A percentile compares a stretch with the other conserved stretches of the same genome.
These are phyloP conservation scores for Leptatherina wallacei DNA, from an alignment of 2,797 vertebrate genomes.

Conservation along the genomic window DNA sequence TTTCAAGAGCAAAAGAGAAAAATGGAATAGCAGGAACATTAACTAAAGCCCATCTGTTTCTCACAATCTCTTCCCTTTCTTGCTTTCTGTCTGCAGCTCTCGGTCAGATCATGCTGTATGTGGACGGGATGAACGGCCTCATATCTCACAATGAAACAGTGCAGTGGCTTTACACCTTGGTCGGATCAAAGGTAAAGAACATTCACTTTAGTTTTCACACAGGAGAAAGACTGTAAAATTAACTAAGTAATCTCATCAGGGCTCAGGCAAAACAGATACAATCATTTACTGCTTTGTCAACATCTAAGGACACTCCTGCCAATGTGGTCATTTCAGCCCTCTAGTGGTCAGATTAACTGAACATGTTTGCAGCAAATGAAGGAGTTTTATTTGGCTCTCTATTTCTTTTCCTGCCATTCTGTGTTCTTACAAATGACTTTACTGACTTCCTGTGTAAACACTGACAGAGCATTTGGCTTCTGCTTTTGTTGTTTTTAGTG, in stretches of 20 bases:
- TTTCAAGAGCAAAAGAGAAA: constrained; percentile 1
- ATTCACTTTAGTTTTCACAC: neutral
- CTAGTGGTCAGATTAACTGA: constrained; percentile 65
- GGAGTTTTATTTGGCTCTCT: neutral
- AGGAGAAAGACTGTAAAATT: constrained; percentile 1
- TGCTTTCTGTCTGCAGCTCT: constrained; percentile 83
- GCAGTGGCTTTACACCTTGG: constrained; percentile 95
- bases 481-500: constrained; percentile 26
- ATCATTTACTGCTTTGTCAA: constrained; percentile 16
- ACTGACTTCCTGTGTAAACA: constrained; percentile 26
- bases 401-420: constrained; percentile 8
- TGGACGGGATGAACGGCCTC: constrained; percentile 98
- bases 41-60: constrained; percentile 17
- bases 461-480: constrained; percentile 21
- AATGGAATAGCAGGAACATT: constrained; percentile 17
- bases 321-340: constrained; percentile 53
- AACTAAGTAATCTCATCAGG: constrained; percentile 16
- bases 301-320: constrained; percentile 8
- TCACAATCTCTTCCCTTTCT: constrained; percentile 11
- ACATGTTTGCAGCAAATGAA: constrained; percentile 16
- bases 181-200: constrained; percentile 93
- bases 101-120: constrained; percentile 98
- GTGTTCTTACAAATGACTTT: constrained; percentile 25
- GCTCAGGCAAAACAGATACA: constrained; percentile 17
- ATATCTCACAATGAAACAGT: constrained; percentile 95